Evolutionary conservation across 2,113 vertebrate species (phyloP).

Genomic region (Pitta sordida): DNA sequence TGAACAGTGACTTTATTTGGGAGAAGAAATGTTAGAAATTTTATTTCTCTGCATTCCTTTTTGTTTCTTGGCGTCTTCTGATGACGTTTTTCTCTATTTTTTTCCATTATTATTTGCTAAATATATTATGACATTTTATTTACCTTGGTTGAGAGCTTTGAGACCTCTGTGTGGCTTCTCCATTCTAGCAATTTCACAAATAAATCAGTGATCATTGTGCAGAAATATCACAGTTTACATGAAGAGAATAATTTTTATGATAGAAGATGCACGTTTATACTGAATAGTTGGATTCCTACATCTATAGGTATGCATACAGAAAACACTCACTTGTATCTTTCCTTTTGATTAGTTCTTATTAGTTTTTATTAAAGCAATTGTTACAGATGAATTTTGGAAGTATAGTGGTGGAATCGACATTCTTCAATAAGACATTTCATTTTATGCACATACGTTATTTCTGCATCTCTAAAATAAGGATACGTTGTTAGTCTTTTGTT

Average conservation of each 20-base stretch:
- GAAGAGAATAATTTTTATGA: slow-evolving; percentile 23
- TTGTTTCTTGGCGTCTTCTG: background rate
- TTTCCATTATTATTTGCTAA: slow-evolving; percentile 47
- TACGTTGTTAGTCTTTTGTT: slow-evolving; percentile 55
- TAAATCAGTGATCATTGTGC: slow-evolving; percentile 3
- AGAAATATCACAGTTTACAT: slow-evolving; percentile 5
- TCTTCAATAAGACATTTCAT: slow-evolving; percentile 14
- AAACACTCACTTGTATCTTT: background rate
- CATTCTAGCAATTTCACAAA: slow-evolving; percentile 41
- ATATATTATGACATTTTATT: slow-evolving; percentile 62
- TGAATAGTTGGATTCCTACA: background rate
- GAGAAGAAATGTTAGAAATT: background rate
- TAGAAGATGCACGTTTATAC: background rate
- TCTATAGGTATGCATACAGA: background rate
- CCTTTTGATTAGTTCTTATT: background rate
- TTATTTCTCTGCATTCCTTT: background rate
- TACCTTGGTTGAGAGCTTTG: slow-evolving; percentile 31
- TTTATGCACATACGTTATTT: slow-evolving; percentile 34
- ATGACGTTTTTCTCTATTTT: slow-evolving; percentile 16
- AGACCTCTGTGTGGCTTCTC: slow-evolving; percentile 14
- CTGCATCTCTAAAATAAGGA: slow-evolving; percentile 32
- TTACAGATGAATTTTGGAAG: slow-evolving; percentile 5
- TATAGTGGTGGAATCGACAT: background rate
- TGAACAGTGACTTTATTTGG: background rate
- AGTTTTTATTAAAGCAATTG: background rate